These are phyloP conservation scores for Trididemnum clinides DNA, from an alignment of 23 tunicate species.

Conservation along the genomic window DNA sequence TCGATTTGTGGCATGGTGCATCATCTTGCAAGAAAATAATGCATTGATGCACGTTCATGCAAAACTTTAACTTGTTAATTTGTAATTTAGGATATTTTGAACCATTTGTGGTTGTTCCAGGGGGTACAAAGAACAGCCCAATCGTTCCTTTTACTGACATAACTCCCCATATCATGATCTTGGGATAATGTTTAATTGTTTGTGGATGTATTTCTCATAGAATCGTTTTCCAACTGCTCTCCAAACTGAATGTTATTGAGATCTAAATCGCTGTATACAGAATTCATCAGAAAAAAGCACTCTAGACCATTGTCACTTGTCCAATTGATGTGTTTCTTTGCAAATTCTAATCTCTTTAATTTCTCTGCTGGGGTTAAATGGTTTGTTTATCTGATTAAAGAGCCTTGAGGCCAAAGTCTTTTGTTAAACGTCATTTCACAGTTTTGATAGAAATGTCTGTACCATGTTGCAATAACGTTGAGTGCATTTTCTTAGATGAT, in stretches of 20 bases:
- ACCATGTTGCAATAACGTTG: not conserved
- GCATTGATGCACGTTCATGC: constrained; percentile 8
- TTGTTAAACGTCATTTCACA: constrained; percentile 26
- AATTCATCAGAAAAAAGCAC: constrained; percentile 29
- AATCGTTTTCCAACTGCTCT: constrained; percentile 1
- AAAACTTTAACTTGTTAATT: constrained; percentile 11
- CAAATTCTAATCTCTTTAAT: constrained; percentile 8
- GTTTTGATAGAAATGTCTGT: constrained; percentile 5
- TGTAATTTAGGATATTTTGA: not conserved
- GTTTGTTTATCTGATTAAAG: constrained; percentile 3
- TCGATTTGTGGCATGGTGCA: constrained; percentile 16
- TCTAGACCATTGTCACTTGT: constrained; percentile 9
- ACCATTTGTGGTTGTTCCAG: constrained; percentile 30
- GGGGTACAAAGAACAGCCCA: constrained; percentile 13
- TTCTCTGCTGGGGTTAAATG: constrained; percentile 1
- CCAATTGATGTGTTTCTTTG: constrained; percentile 6
- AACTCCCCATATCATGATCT: constrained; percentile 25
- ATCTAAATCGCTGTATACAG: constrained; percentile 27
- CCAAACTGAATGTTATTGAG: not conserved
- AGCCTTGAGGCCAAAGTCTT: constrained; percentile 24
- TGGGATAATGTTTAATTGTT: constrained; percentile 23
- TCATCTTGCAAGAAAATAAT: constrained; percentile 10
- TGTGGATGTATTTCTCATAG: constrained; percentile 29
- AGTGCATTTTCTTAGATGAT: constrained; percentile 9
- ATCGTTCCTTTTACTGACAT: not conserved